Percentiles rank a stretch among this genome's conserved stretches.
phyloP scores from a whole-genome alignment of 2,888 invertebrate species.

The Macrosoma leucophasiata region DNA sequence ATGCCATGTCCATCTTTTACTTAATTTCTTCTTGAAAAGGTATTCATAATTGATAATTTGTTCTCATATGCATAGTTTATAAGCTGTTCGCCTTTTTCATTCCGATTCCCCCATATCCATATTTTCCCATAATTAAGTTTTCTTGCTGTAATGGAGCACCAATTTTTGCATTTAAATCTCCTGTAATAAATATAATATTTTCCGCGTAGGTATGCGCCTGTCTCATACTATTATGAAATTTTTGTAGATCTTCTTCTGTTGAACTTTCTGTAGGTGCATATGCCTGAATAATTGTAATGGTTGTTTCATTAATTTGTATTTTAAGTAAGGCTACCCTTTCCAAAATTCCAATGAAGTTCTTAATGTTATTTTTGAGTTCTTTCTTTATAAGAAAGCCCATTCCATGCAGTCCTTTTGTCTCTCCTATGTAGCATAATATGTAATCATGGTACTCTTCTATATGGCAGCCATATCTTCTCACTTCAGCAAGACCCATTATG shows the following conservation, averaged over 20 bases:
- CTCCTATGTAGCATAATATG: not conserved
- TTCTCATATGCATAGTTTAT: no score
- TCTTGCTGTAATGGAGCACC: not conserved
- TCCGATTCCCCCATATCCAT: no score
- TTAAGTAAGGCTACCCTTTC: not conserved
- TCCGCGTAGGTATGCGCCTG: no score
- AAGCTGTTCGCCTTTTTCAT: no score
- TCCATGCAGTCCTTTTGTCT: not conserved
- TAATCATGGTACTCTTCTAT: not conserved
- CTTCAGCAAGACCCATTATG: not conserved
- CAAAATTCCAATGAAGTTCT: not conserved
- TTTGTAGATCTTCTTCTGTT: not conserved
- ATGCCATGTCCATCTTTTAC: slow-evolving; percentile 1
- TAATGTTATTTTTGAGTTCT: no score
- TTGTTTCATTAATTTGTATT: not conserved
- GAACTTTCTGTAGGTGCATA: slow-evolving; percentile 1
- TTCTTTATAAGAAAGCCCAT: not conserved
- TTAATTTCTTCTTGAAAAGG: not conserved
- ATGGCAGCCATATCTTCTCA: no score
- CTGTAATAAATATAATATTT: no score
- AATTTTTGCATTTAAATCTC: not conserved
- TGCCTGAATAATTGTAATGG: not conserved
- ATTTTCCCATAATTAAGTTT: no score
- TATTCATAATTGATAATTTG: not conserved
- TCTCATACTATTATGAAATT: no score